These are phyloP conservation scores for Mythimna impura DNA, from an alignment of 2,888 invertebrate genomes.

Conservation along the genomic window DNA sequence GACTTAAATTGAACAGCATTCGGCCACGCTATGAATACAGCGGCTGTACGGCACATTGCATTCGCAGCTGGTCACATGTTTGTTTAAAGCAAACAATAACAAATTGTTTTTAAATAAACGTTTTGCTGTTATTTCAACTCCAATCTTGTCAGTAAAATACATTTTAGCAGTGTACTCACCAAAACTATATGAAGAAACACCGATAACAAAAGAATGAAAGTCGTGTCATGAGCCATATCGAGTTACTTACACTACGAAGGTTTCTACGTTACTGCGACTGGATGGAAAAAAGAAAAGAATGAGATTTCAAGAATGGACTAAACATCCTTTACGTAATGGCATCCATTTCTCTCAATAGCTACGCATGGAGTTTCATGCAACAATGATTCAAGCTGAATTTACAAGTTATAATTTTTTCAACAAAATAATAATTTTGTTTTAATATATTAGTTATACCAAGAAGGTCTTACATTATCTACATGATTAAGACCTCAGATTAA, in stretches of 20 bases:
- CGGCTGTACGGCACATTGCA: constrained; percentile 24
- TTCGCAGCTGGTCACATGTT: constrained; percentile 17
- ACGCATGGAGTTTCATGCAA: constrained; percentile 52
- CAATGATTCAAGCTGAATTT: constrained; percentile 25
- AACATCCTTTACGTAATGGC: constrained; percentile 76
- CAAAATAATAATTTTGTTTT: not conserved
- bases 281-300: constrained; percentile 61
- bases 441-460: not conserved
- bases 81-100: constrained; percentile 34
- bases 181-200: constrained; percentile 57
- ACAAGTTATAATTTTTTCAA: not conserved
- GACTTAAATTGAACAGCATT: constrained; percentile 18
- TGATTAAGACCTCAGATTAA: not conserved
- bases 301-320: constrained; percentile 74
- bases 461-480: not conserved
- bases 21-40: constrained; percentile 31
- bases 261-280: constrained; percentile 63
- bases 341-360: constrained; percentile 60
- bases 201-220: constrained; percentile 62
- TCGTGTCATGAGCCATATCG: constrained; percentile 71
- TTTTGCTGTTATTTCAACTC: constrained; percentile 14
- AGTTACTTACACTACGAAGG: constrained; percentile 62
- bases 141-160: constrained; percentile 16
- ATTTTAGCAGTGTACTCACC: constrained; percentile 60
- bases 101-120: constrained; percentile 41